Evolutionary conservation across 2,797 vertebrate genomes (phyloP).

Genomic region (Pseudocheirus occidentalis): DNA sequence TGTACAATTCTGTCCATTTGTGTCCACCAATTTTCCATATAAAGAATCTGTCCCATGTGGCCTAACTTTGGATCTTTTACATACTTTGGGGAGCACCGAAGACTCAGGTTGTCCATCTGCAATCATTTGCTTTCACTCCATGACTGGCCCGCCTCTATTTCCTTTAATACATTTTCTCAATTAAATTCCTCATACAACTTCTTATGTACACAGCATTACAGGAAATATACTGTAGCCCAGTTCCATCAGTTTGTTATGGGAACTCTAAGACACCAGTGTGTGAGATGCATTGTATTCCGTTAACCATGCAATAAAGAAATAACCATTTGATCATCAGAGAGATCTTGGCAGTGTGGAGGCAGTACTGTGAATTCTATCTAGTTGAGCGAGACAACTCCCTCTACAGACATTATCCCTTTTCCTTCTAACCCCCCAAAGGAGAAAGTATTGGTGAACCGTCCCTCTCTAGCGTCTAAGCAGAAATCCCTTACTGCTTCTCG

Average conservation of each 20-base stretch:
- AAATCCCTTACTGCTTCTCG: not conserved
- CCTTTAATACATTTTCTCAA: not conserved
- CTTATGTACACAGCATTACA: not conserved
- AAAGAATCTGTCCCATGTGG: not conserved
- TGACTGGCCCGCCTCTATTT: not conserved
- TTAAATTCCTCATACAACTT: not conserved
- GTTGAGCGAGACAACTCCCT: not conserved
- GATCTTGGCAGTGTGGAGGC: not conserved
- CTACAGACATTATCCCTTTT: no score
- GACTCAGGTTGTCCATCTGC: not conserved
- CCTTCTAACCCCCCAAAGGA: not conserved
- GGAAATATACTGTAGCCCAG: not conserved
- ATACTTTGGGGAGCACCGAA: not conserved
- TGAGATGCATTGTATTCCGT: not conserved
- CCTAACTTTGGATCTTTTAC: not conserved
- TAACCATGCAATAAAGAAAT: not conserved
- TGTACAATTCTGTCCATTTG: not conserved
- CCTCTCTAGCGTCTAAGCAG: no score
- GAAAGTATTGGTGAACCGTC: not conserved
- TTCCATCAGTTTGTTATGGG: not conserved
- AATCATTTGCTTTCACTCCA: not conserved
- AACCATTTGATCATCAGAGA: not conserved
- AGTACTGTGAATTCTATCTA: not conserved
- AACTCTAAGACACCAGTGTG: not conserved
- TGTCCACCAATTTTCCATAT: not conserved